A percentile compares a stretch with the other conserved stretches of the same genome.
Conservation (phyloP, 2,888 invertebrate species). For the Trichopria drosophilae region DNA sequence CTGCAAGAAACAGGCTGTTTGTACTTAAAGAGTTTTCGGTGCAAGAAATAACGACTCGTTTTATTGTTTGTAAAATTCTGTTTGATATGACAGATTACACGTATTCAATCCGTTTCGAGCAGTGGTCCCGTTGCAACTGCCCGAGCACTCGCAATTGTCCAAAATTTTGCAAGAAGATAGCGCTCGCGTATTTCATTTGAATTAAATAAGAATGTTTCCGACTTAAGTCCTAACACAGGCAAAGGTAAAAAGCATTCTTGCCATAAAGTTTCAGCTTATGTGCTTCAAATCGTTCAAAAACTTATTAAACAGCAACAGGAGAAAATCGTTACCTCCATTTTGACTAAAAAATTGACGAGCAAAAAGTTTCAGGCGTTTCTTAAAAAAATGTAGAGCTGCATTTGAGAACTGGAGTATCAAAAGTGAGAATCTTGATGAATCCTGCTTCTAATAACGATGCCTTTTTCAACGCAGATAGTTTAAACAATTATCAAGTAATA, state of each 20-base stretch:
- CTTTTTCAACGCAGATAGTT: conserved; percentile 1
- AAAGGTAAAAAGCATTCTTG: conserved; percentile 12
- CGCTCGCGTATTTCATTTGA: too few species aligned
- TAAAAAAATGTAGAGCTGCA: conserved; percentile 1
- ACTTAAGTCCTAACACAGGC: too few species aligned
- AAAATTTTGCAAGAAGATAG: too few species aligned
- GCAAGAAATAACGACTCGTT: too few species aligned
- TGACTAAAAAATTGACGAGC: conserved; percentile 1
- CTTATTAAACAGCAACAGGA: conserved; percentile 10
- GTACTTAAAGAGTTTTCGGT: too few species aligned
- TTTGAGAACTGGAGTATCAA: conserved; percentile 4
- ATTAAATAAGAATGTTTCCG: too few species aligned
- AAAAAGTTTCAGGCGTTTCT: background rate
- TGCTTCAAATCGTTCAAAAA: conserved; percentile 10
- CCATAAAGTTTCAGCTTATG: conserved; percentile 4
- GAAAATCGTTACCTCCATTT: conserved; percentile 2
- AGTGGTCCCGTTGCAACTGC: too few species aligned
- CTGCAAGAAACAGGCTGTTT: too few species aligned
- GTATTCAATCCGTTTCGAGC: too few species aligned
- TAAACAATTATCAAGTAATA: conserved; percentile 4
- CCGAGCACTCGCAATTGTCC: too few species aligned
- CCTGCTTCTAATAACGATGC: conserved; percentile 1
- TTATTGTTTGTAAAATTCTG: too few species aligned
- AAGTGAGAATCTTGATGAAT: conserved; percentile 3
- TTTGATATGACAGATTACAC: too few species aligned